Evolutionary conservation across 2,113 vertebrate species (phyloP).

Genomic region (Dromiciops gliroides): DNA sequence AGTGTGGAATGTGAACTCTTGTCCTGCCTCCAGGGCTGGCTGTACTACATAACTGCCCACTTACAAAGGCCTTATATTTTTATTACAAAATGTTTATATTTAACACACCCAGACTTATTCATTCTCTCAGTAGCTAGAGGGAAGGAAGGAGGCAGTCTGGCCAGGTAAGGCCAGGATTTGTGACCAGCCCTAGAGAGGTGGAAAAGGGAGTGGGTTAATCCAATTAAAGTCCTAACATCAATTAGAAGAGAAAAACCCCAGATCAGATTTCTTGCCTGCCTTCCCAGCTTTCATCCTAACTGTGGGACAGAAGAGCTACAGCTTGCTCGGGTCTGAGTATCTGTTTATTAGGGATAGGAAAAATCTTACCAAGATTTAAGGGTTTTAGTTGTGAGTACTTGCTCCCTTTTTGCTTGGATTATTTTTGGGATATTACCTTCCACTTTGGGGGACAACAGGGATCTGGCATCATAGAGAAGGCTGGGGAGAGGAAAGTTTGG

Average conservation of each 20-base stretch:
- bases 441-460: not conserved
- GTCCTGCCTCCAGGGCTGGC: too few relatives aligned
- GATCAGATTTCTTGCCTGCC: not conserved
- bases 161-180: too few relatives aligned
- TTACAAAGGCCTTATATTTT: not conserved
- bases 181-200: not conserved
- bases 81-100: not conserved
- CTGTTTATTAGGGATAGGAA: not conserved
- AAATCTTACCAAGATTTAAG: not conserved
- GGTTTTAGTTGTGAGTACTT: too few relatives aligned
- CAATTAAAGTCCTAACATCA: not conserved
- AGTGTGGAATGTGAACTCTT: too few relatives aligned
- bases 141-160: not conserved
- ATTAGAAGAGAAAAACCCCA: not conserved
- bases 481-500: not conserved
- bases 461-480: not conserved
- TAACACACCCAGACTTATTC: not conserved
- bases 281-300: not conserved
- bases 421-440: not conserved
- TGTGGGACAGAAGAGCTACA: not conserved
- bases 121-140: not conserved
- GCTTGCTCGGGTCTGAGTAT: not conserved
- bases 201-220: not conserved
- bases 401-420: too few relatives aligned
- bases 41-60: too few relatives aligned